phyloP scores from a whole-genome alignment of 2,113 vertebrate genomes.

The Rhea pennata region DNA sequence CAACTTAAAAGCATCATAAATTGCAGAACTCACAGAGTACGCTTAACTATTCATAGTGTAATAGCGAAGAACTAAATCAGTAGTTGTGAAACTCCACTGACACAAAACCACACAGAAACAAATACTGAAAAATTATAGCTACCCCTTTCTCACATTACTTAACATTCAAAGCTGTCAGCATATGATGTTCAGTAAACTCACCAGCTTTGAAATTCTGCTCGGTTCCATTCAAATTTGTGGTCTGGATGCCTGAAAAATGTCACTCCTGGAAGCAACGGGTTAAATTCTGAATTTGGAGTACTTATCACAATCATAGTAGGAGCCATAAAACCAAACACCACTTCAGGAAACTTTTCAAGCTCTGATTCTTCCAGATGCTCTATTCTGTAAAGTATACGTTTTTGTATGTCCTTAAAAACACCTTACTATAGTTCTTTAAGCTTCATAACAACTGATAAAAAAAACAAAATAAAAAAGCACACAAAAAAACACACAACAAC shows the following conservation, averaged over 20 bases:
- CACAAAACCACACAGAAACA: not conserved
- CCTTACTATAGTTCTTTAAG: not conserved
- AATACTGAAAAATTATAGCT: not conserved
- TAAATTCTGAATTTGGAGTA: constrained; percentile 95
- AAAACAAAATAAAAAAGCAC: not conserved
- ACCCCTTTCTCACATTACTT: not conserved
- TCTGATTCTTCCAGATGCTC: constrained; percentile 88
- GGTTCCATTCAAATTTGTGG: constrained; percentile 96
- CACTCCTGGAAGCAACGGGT: constrained; percentile 81
- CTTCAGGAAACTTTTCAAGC: constrained; percentile 85
- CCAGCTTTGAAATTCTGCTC: constrained; percentile 89
- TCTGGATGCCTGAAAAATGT: constrained; percentile 84
- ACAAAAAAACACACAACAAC: too few relatives aligned
- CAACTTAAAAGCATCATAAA: not conserved
- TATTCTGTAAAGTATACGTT: constrained; percentile 78
- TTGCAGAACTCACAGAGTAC: not conserved
- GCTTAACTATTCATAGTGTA: not conserved
- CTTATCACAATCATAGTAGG: constrained; percentile 86
- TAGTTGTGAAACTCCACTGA: not conserved
- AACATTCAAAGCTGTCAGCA: not conserved
- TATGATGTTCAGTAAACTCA: constrained; percentile 26
- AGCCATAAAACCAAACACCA: constrained; percentile 92
- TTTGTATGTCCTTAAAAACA: not conserved
- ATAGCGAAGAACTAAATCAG: not conserved
- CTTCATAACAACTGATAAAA: not conserved